Percentiles rank a stretch among this genome's conserved stretches.
Evolutionary conservation across 1,140 invertebrate genomes (phyloP).

Genomic region (Elysia chlorotica): DNA sequence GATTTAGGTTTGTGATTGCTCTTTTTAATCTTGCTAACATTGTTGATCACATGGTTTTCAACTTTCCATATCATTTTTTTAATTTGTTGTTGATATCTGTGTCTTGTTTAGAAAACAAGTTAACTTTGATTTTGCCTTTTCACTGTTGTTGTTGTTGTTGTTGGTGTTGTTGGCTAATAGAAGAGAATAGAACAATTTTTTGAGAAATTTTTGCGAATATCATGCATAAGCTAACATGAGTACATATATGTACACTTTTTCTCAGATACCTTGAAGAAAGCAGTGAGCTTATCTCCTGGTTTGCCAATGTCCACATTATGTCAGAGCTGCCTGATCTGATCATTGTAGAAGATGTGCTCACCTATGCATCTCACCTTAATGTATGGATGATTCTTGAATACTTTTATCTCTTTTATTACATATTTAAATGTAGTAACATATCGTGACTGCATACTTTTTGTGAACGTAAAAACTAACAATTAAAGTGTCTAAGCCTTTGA

Average conservation of each 20-base stretch:
- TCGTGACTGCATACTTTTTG: no score
- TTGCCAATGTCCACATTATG: neutral
- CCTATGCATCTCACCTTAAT: constrained; percentile 6
- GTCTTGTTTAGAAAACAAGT: neutral
- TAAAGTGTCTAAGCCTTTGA: no score
- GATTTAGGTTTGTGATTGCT: no score
- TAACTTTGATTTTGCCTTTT: no score
- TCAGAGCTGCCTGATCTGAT: neutral
- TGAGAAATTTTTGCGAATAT: no score
- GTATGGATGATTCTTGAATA: neutral
- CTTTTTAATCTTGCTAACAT: neutral
- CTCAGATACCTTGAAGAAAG: constrained; percentile 13
- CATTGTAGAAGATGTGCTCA: constrained; percentile 15
- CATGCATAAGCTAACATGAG: no score
- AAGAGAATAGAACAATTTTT: no score
- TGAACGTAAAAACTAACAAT: no score
- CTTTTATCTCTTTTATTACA: no score
- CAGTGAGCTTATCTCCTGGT: constrained; percentile 1
- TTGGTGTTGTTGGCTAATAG: no score
- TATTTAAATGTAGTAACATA: no score
- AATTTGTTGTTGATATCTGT: neutral
- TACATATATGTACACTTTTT: neutral
- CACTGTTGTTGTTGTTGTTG: no score
- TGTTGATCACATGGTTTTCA: neutral
- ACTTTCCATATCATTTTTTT: neutral